Evolutionary conservation across 64 coral and sea anemone genomes (phyloP).

Genomic region (Porites australiensis): DNA sequence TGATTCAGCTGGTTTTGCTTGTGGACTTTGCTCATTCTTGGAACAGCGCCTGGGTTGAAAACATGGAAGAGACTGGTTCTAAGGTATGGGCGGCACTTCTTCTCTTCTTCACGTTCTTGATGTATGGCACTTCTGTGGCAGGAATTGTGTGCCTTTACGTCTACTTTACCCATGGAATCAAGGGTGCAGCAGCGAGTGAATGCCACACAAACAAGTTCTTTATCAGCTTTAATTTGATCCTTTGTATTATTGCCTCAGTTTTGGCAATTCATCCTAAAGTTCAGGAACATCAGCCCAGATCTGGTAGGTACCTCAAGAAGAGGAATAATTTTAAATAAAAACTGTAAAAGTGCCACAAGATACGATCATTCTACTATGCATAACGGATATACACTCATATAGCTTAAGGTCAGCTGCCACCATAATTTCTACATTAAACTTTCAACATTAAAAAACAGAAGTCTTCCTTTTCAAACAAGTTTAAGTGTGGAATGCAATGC

Average conservation of each 20-base stretch:
- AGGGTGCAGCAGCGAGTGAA: constrained; percentile 5
- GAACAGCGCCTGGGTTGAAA: constrained; percentile 89
- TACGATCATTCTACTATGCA: too few species aligned
- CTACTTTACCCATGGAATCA: constrained; percentile 70
- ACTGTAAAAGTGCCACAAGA: too few species aligned
- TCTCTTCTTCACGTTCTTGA: constrained; percentile 80
- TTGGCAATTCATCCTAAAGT: constrained; percentile 91
- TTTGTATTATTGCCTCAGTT: constrained; percentile 79
- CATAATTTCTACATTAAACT: too few species aligned
- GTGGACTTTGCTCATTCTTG: constrained; percentile 96
- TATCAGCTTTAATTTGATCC: constrained; percentile 91
- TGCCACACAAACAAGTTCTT: constrained; percentile 95
- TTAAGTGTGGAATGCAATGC: too few species aligned
- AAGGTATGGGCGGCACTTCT: constrained; percentile 88
- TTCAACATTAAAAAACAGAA: too few species aligned
- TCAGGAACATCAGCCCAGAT: constrained; percentile 81
- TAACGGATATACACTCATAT: too few species aligned
- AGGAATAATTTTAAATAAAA: neutral
- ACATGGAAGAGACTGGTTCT: constrained; percentile 92
- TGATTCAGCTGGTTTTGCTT: constrained; percentile 88
- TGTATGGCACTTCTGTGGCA: constrained; percentile 83
- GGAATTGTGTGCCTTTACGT: constrained; percentile 85
- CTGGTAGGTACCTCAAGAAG: constrained; percentile 44
- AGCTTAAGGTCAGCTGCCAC: too few species aligned
- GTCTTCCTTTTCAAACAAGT: too few species aligned